These are phyloP conservation scores for Pygoscelis adeliae DNA, from an alignment of 2,113 vertebrate species.

Conservation along the genomic window DNA sequence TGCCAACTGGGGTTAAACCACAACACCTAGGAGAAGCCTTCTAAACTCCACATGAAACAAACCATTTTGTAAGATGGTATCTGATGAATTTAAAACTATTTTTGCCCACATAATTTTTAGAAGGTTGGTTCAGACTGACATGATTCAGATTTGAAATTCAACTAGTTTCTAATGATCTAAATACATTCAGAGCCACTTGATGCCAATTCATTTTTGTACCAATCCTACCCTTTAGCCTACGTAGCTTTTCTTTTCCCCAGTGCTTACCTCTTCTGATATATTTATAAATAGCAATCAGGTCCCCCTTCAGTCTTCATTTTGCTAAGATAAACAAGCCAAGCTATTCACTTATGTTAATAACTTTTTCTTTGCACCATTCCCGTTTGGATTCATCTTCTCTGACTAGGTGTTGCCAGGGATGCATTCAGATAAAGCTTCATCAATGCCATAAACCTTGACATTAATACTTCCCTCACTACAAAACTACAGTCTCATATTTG, in stretches of 20 bases:
- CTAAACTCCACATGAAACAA: not conserved
- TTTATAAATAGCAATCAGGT: constrained; percentile 35
- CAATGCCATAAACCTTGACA: not conserved
- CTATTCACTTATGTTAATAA: not conserved
- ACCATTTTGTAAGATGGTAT: not conserved
- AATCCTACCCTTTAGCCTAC: not conserved
- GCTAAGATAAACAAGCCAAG: constrained; percentile 8
- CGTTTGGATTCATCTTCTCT: not conserved
- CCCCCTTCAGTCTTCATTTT: constrained; percentile 22
- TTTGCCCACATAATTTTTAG: not conserved
- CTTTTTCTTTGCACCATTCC: not conserved
- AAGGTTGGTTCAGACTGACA: not conserved
- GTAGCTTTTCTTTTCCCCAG: not conserved
- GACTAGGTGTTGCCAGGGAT: not conserved
- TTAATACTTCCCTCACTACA: not conserved
- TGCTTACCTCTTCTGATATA: not conserved
- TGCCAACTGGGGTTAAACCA: too few relatives aligned
- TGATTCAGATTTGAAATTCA: not conserved
- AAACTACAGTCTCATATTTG: not conserved
- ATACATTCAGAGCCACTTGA: not conserved
- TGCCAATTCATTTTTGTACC: not conserved
- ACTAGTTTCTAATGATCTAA: not conserved
- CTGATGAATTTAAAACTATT: not conserved
- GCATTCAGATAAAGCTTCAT: not conserved
- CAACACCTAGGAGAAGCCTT: not conserved